Percentiles rank a stretch among this genome's conserved stretches.
These are phyloP conservation scores for Hemithea aestivaria DNA, from an alignment of 2,888 invertebrate species.

Conservation along the genomic window DNA sequence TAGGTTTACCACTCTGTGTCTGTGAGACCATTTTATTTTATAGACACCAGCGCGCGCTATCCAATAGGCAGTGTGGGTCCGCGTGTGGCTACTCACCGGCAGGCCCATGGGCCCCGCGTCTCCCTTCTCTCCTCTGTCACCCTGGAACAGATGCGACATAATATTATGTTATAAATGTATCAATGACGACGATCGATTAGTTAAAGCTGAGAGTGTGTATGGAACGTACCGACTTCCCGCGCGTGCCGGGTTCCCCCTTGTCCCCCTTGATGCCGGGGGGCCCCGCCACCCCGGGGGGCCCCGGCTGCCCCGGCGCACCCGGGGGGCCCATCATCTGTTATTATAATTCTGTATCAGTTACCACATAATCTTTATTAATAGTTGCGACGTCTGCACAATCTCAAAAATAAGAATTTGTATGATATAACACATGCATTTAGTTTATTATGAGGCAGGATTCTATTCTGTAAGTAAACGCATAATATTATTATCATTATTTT, in stretches of 20 bases:
- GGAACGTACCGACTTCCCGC: constrained; percentile 88
- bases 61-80: background rate
- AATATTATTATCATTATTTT: no score
- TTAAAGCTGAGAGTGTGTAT: no score
- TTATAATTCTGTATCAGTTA: no score
- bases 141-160: constrained; percentile 73
- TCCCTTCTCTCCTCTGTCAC: constrained; percentile 89
- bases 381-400: no score
- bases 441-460: no score
- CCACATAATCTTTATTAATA: no score
- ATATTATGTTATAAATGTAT: constrained; percentile 2
- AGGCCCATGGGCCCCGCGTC: constrained; percentile 97
- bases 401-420: no score
- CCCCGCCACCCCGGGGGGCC: constrained; percentile 86
- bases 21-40: no score
- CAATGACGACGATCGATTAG: no score
- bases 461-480: no score
- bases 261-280: constrained; percentile 92
- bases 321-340: constrained; percentile 80
- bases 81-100: constrained; percentile 84
- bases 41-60: background rate
- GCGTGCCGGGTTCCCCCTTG: constrained; percentile 88
- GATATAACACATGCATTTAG: no score
- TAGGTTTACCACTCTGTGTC: no score
- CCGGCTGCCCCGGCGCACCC: constrained; percentile 88